phyloP scores from a whole-genome alignment of 92 coral and sea anemone species.

The Plumapathes pennacea region DNA sequence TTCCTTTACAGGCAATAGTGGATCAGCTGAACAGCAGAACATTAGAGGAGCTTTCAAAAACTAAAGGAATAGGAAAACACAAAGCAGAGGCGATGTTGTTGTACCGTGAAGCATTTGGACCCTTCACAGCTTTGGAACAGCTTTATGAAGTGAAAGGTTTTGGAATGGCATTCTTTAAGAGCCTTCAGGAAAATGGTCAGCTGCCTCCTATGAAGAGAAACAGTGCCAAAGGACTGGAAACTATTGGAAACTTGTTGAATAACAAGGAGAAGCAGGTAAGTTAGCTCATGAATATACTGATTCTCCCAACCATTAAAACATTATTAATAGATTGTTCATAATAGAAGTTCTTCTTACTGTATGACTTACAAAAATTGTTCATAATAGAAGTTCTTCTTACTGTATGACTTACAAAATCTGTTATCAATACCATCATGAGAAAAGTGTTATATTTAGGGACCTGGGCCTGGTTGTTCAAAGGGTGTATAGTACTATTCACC shows the following conservation, averaged over 20 bases:
- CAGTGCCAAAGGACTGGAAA: slow-evolving; percentile 64
- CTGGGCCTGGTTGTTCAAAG: too few relatives aligned
- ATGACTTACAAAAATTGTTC: too few relatives aligned
- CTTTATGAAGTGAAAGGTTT: slow-evolving; percentile 77
- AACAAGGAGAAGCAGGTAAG: slow-evolving; percentile 67
- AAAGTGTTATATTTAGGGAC: too few relatives aligned
- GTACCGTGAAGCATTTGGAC: slow-evolving; percentile 67
- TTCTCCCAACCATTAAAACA: too few relatives aligned
- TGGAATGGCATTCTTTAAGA: slow-evolving; percentile 79
- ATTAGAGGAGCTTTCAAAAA: slow-evolving; percentile 73
- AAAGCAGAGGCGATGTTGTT: slow-evolving; percentile 73
- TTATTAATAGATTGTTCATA: too few relatives aligned
- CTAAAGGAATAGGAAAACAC: slow-evolving; percentile 79
- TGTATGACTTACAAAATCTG: too few relatives aligned
- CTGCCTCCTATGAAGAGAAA: slow-evolving; percentile 68
- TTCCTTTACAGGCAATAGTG: slow-evolving; percentile 61
- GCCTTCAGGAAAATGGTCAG: slow-evolving; percentile 72
- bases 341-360: too few relatives aligned
- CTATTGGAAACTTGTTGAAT: slow-evolving; percentile 51
- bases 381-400: too few relatives aligned
- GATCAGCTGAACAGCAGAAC: slow-evolving; percentile 74
- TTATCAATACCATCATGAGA: too few relatives aligned
- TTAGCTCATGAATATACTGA: too few relatives aligned
- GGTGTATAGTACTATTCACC: too few relatives aligned
- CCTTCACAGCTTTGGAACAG: slow-evolving; percentile 52